These are phyloP conservation scores for Reticulitermes lucifugus DNA, from an alignment of 2,888 invertebrate genomes.

Conservation along the genomic window DNA sequence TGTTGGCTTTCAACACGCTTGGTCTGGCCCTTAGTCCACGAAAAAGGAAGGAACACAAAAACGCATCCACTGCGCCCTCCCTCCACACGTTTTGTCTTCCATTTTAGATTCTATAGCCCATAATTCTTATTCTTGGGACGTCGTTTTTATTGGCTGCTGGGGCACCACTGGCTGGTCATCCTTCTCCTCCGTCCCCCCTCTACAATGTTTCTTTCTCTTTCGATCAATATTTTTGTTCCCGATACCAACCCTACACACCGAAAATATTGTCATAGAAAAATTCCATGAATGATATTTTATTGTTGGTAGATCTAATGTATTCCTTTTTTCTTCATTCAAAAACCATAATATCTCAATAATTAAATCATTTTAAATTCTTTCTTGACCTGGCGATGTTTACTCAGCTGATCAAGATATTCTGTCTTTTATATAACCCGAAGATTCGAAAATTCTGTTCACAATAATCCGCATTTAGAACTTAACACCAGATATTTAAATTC, in stretches of 20 bases:
- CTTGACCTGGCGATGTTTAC: too few species aligned
- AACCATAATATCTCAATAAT: too few species aligned
- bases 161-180: constrained; percentile 47
- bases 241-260: constrained; percentile 39
- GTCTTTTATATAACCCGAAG: too few species aligned
- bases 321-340: too few species aligned
- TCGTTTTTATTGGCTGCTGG: constrained; percentile 50
- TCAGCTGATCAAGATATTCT: too few species aligned
- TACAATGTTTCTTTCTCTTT: constrained; percentile 31
- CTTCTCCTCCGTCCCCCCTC: constrained; percentile 40
- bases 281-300: too few species aligned
- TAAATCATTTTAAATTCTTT: too few species aligned
- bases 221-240: constrained; percentile 52
- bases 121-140: constrained; percentile 52
- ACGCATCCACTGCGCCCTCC: not conserved
- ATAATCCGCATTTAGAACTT: too few species aligned
- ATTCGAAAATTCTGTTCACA: too few species aligned
- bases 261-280: too few species aligned
- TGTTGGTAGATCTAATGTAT: too few species aligned
- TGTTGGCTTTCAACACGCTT: constrained; percentile 44
- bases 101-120: constrained; percentile 52
- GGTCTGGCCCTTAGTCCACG: constrained; percentile 39
- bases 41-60: not conserved
- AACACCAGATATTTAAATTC: too few species aligned
- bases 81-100: constrained; percentile 48